phyloP scores from a whole-genome alignment of 2,797 vertebrate genomes.

The Helostoma temminkii region DNA sequence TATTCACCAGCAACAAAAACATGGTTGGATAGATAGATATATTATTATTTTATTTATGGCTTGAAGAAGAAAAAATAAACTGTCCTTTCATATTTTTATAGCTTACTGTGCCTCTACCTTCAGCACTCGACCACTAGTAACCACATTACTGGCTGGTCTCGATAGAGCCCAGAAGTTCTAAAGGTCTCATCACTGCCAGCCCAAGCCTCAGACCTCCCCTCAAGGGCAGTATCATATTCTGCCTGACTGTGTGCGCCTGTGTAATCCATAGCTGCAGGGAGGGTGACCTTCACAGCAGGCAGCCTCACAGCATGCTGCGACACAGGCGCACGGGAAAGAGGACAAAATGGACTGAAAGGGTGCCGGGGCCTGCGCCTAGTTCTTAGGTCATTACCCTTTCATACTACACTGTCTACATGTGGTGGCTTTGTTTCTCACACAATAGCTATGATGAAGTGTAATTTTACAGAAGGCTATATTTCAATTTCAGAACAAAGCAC shows the following conservation, averaged over 20 bases:
- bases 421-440: conserved; percentile 29
- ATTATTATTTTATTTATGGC: not conserved
- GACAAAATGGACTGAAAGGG: conserved; percentile 54
- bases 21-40: conserved; percentile 2
- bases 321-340: conserved; percentile 59
- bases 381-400: conserved; percentile 64
- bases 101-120: conserved; percentile 1
- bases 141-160: conserved; percentile 14
- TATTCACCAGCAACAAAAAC: not conserved
- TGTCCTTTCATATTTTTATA: not conserved
- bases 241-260: conserved; percentile 79
- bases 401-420: conserved; percentile 40
- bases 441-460: conserved; percentile 21
- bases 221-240: conserved; percentile 85
- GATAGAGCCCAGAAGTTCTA: conserved; percentile 48
- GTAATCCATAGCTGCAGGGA: conserved; percentile 86
- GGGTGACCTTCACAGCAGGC: conserved; percentile 86
- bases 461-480: not conserved
- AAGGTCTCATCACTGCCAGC: conserved; percentile 52
- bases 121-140: conserved; percentile 24
- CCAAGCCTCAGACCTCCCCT: conserved; percentile 68
- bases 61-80: not conserved
- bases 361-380: conserved; percentile 51
- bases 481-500: too few species aligned
- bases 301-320: conserved; percentile 71